Conservation (phyloP, 2,888 invertebrate genomes). For the Mythimna loreyi region DNA sequence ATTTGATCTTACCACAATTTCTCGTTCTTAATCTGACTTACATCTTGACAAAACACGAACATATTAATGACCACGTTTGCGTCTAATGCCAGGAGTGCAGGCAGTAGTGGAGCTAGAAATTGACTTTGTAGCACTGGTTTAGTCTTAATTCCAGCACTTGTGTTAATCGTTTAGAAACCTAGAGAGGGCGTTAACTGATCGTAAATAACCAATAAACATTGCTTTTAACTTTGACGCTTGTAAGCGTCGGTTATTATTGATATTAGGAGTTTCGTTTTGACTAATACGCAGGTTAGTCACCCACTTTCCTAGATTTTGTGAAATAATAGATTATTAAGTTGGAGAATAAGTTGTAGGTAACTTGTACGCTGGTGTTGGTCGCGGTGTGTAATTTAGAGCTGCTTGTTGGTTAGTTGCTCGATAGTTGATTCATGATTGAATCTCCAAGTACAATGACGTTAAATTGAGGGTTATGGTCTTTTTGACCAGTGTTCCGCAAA, state of each 20-base stretch:
- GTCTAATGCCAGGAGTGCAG: slow-evolving; percentile 33
- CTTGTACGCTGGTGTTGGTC: neutral
- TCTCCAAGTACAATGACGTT: neutral
- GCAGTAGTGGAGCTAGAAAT: slow-evolving; percentile 40
- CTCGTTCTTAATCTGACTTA: neutral
- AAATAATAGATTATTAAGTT: slow-evolving; percentile 53
- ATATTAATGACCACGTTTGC: slow-evolving; percentile 35
- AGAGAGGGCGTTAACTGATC: slow-evolving; percentile 68
- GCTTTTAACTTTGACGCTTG: slow-evolving; percentile 58
- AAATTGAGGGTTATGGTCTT: neutral
- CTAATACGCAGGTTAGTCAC: slow-evolving; percentile 56
- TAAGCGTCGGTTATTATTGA: slow-evolving; percentile 66
- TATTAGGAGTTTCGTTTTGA: slow-evolving; percentile 65
- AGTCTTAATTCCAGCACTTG: slow-evolving; percentile 67
- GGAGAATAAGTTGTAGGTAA: slow-evolving; percentile 25
- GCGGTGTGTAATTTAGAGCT: slow-evolving; percentile 22
- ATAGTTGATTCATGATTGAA: neutral
- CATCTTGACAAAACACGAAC: slow-evolving; percentile 14
- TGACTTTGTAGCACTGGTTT: slow-evolving; percentile 39
- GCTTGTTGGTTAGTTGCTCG: slow-evolving; percentile 18
- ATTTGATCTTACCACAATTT: slow-evolving; percentile 10
- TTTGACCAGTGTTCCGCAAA: too few relatives aligned
- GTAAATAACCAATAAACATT: slow-evolving; percentile 71
- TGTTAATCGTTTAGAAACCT: slow-evolving; percentile 76
- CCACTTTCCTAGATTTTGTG: slow-evolving; percentile 57